Evolutionary conservation across 2,797 vertebrate genomes (phyloP).

Genomic region (Xenentodon cancila): DNA sequence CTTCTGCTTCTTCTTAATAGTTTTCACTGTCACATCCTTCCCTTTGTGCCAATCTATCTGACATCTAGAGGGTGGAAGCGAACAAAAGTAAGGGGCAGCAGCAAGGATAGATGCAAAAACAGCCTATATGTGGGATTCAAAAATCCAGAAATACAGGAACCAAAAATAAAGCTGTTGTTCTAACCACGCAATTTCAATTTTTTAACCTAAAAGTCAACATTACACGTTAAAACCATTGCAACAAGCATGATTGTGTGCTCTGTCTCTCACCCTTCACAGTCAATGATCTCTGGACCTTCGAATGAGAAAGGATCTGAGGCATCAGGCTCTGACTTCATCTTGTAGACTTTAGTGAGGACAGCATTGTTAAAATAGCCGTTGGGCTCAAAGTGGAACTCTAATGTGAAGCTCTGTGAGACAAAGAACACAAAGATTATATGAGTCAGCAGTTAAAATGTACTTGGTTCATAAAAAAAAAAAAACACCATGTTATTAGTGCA

Average conservation of each 20-base stretch:
- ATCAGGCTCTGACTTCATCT: conserved; percentile 97
- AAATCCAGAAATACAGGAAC: conserved; percentile 25
- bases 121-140: conserved; percentile 36
- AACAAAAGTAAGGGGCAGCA: conserved; percentile 19
- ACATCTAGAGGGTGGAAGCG: conserved; percentile 79
- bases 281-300: conserved; percentile 96
- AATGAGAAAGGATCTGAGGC: conserved; percentile 94
- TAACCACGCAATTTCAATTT: conserved; percentile 25
- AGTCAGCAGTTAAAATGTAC: neutral
- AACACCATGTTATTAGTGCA: neutral
- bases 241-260: neutral
- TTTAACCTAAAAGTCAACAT: conserved; percentile 6
- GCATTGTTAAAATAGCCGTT: conserved; percentile 95
- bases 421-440: neutral
- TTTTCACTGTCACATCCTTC: conserved; percentile 95
- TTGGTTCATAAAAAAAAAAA: neutral
- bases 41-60: conserved; percentile 97
- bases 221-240: neutral
- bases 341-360: conserved; percentile 95
- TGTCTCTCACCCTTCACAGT: conserved; percentile 93
- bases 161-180: conserved; percentile 6
- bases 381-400: conserved; percentile 97
- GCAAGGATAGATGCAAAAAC: conserved; percentile 13
- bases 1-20: conserved; percentile 97
- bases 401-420: conserved; percentile 88